These are phyloP conservation scores for Thunnus albacares DNA, from an alignment of 2,797 vertebrate species.

Conservation along the genomic window DNA sequence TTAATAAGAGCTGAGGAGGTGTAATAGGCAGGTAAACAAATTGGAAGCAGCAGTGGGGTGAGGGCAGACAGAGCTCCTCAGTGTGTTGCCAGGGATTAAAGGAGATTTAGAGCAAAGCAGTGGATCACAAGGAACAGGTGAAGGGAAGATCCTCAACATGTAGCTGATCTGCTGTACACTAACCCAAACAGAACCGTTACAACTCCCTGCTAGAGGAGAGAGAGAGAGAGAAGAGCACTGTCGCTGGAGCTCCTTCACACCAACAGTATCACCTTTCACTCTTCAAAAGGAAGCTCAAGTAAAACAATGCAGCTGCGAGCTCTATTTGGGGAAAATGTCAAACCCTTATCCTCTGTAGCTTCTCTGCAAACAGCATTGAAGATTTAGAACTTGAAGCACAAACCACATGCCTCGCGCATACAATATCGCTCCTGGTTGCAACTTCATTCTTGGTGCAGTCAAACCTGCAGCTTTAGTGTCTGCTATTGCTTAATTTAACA, in stretches of 20 bases:
- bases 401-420: background rate
- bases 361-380: slow-evolving; percentile 24
- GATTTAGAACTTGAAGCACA: background rate
- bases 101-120: slow-evolving; percentile 64
- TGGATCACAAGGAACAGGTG: slow-evolving; percentile 60
- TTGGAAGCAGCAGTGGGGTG: slow-evolving; percentile 30
- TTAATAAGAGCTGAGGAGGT: slow-evolving; percentile 40
- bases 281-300: slow-evolving; percentile 49
- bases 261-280: slow-evolving; percentile 55
- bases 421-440: background rate
- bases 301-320: slow-evolving; percentile 46
- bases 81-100: slow-evolving; percentile 67
- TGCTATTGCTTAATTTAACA: background rate
- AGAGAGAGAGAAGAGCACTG: background rate
- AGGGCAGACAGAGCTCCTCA: slow-evolving; percentile 40
- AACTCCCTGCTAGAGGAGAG: background rate
- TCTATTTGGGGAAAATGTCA: slow-evolving; percentile 32
- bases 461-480: slow-evolving; percentile 27
- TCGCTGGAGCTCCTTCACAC: slow-evolving; percentile 22
- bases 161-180: slow-evolving; percentile 25
- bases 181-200: slow-evolving; percentile 4
- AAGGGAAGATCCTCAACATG: slow-evolving; percentile 48
- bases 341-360: slow-evolving; percentile 5
- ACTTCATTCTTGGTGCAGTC: background rate
- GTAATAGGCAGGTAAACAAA: slow-evolving; percentile 64